Percentiles rank a stretch among this genome's conserved stretches.
phyloP scores from a whole-genome alignment of 2,113 vertebrate species.

The Paradoxurus hermaphroditus region DNA sequence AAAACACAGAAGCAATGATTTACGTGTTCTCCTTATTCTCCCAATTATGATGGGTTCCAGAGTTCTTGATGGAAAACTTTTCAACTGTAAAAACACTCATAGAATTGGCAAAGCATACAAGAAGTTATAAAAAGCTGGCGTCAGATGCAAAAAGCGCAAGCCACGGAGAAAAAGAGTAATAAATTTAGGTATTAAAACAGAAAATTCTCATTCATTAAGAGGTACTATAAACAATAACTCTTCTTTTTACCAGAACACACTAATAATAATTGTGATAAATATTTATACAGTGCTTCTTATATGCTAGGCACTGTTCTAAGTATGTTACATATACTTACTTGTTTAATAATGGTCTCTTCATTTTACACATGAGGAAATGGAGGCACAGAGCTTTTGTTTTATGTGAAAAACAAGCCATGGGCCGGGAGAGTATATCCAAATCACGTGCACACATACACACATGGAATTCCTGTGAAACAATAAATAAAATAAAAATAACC shows the following conservation, averaged over 20 bases:
- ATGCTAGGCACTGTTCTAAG: background rate
- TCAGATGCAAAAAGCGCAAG: background rate
- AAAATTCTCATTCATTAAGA: background rate
- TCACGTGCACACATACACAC: background rate
- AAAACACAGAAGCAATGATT: background rate
- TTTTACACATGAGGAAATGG: slow-evolving; percentile 3
- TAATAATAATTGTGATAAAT: background rate
- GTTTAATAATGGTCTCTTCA: background rate
- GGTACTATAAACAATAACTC: background rate
- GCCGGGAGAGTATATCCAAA: background rate
- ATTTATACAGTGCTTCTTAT: background rate
- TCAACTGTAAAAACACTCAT: background rate
- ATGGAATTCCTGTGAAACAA: background rate
- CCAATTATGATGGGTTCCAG: background rate
- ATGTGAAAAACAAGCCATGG: background rate
- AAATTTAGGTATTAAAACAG: background rate
- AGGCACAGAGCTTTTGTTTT: background rate
- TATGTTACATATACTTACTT: background rate
- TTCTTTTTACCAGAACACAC: background rate
- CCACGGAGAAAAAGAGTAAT: background rate
- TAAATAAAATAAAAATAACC: background rate
- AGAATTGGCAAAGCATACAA: background rate
- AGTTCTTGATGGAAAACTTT: background rate
- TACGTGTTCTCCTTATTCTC: background rate
- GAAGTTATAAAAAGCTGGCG: background rate